Evolutionary conservation across 2,797 vertebrate genomes (phyloP), one percentile per base, ranked within the genome.

Genomic region (Sphaeramia orbicularis): DNA sequence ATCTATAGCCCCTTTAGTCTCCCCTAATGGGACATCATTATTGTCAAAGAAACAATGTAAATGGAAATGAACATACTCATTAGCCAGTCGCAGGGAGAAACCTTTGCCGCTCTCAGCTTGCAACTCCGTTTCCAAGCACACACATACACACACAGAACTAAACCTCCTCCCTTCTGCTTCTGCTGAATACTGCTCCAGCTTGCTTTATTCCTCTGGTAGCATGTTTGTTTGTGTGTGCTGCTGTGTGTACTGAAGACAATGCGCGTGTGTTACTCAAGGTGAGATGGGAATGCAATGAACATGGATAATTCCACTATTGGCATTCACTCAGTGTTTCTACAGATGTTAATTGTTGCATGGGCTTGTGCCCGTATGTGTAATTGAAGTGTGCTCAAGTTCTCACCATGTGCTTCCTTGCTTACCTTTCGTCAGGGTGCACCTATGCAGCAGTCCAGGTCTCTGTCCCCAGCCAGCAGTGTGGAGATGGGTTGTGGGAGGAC

Each of bases 31-130:
- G 97, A 98, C 97, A 97, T 99, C 97, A 98, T 99, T 99, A 98
- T 98, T 98, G 97, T 98, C 97, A 98, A 97, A 97, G 97, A 98
- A 99, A 99, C 97, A 98, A 97, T 99, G 97, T 98, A 98, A 97
- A 99, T 98, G 97, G 96, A 99, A 99, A 99, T 99, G 97, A 98
- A 99, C 97, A 97, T 96, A 97, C 97, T 99, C 97, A 99, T 99
- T 99, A 98, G 97, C 95, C 94, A 97, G 96, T 96, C 94, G 95
- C 96, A 95, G 95, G 94, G 95, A 97, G 87, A 96, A 96, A 96
- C 96, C 91, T 91, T 91, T 91, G 86, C 87, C 58, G 78, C 84
- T 91, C 87, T 91, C 90, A 89, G 79, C 86, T 88, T 86, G 86
- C 87, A 85, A 86, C 84, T 85, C 76, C 14, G 57, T 76, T 80